Evolutionary conservation across 2,113 vertebrate species (phyloP).

Genomic region (Hippocampus mohnikei): DNA sequence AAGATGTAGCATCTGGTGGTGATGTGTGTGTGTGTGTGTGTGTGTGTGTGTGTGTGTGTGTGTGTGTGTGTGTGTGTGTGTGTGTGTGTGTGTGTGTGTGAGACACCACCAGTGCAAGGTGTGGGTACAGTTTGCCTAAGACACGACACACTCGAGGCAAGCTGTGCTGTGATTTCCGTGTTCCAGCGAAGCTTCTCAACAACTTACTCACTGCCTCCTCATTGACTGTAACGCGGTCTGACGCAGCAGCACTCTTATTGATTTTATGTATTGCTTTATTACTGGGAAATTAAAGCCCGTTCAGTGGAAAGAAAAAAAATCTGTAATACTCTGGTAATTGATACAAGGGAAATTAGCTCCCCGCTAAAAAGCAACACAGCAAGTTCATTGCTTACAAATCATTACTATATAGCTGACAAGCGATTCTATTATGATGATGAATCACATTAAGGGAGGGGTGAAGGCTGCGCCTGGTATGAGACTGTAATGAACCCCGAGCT

Average conservation of each 20-base stretch:
- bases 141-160: slow-evolving; percentile 38
- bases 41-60: slow-evolving; percentile 28
- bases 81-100: slow-evolving; percentile 26
- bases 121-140: slow-evolving; percentile 40
- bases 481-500: neutral
- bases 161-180: slow-evolving; percentile 50
- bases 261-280: slow-evolving; percentile 38
- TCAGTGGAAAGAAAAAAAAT: slow-evolving; percentile 10
- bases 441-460: slow-evolving; percentile 49
- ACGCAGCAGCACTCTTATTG: slow-evolving; percentile 28
- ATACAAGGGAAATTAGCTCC: slow-evolving; percentile 36
- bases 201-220: slow-evolving; percentile 30
- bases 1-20: slow-evolving; percentile 1
- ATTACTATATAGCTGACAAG: slow-evolving; percentile 46
- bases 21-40: slow-evolving; percentile 28
- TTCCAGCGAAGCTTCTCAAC: slow-evolving; percentile 27
- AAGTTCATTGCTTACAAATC: slow-evolving; percentile 54
- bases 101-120: slow-evolving; percentile 30
- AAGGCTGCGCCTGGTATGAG: slow-evolving; percentile 13
- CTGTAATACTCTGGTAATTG: slow-evolving; percentile 42
- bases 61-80: slow-evolving; percentile 22
- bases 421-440: slow-evolving; percentile 46
- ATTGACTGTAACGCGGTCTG: slow-evolving; percentile 4
- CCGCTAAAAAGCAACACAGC: slow-evolving; percentile 35
- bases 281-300: slow-evolving; percentile 17